Evolutionary conservation across 2,797 vertebrate genomes (phyloP).

Genomic region (Semaprochilodus insignis): DNA sequence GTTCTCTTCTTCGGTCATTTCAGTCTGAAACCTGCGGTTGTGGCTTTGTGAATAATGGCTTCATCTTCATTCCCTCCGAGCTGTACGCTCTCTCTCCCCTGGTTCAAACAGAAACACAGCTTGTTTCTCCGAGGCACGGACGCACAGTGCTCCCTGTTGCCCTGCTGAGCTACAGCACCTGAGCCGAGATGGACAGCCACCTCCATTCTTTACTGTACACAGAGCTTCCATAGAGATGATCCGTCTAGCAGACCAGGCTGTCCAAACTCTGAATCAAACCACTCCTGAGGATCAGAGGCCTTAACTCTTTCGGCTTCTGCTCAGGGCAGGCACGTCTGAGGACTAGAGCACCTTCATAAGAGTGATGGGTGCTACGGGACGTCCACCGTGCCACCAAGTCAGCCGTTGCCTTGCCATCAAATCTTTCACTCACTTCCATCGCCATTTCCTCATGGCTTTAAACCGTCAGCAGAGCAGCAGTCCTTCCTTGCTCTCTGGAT

Average conservation of each 20-base stretch:
- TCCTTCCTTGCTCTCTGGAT: neutral
- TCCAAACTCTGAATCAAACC: slow-evolving; percentile 23
- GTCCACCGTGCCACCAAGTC: slow-evolving; percentile 1
- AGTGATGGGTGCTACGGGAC: slow-evolving; percentile 7
- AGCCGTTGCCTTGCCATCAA: neutral
- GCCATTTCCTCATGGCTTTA: neutral
- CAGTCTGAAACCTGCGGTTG: neutral
- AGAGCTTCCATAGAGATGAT: slow-evolving; percentile 20
- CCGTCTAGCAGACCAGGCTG: slow-evolving; percentile 27
- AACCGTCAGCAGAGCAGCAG: neutral
- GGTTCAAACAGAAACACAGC: slow-evolving; percentile 10
- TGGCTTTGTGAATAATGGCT: neutral
- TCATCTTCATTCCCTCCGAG: slow-evolving; percentile 22
- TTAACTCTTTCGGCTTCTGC: neutral
- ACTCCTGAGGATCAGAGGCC: slow-evolving; percentile 14
- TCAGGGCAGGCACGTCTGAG: neutral
- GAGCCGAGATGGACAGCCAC: neutral
- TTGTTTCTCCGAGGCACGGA: slow-evolving; percentile 1
- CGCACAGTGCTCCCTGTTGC: slow-evolving; percentile 1
- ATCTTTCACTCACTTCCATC: neutral
- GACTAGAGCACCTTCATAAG: neutral
- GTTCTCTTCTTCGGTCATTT: slow-evolving; percentile 1
- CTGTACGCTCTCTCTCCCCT: neutral
- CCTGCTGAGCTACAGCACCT: slow-evolving; percentile 10
- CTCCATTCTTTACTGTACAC: slow-evolving; percentile 11